Evolutionary conservation across 2,113 vertebrate genomes (phyloP), one percentile per base, ranked within the genome.

Genomic region (Corythornis cristatus): DNA sequence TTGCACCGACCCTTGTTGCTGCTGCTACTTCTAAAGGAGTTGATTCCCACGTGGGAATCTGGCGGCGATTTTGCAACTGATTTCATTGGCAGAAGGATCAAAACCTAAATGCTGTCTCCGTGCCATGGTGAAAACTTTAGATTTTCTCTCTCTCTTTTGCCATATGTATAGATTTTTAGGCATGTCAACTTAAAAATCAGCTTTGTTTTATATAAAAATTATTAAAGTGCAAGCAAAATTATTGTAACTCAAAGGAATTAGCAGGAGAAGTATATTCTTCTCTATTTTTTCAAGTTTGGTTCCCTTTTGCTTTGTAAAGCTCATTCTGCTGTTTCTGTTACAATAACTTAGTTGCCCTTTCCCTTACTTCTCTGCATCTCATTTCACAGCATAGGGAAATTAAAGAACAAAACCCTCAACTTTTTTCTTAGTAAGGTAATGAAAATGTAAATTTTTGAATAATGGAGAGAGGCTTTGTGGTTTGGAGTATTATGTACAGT

Each of bases 1-100:
- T 40, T 90, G 89, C 6, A 2, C 56, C 0, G 16, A 67, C 74
- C 40, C 50, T 89, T 77, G 71, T 87, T 95, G 82, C 82, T 93
- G 85, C 72, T 93, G 65, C 28, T 89, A 19, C 72, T 95, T 91
- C 94, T 86, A 42, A 93, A 88, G 79, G 61, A 86, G 62, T 19
- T 1, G 35, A 51, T 85, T 84, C 60, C 93, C 87, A 89, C 16
- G 26, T 78, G 91, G 94, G 82, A 77, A 93, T 83, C 83, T 93
- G 95, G 91, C 56, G 2, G 72, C 12, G 12, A 85, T 75, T 89
- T 91, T 90, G 88, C 45, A 56, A 81, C 72, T 83, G 87, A 95
- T 95, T 96, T 95, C 91, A 80, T 83, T 96, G 93, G 91, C 93
- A 96, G 94, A 75, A 96, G 76, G 94, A 88, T 91, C 94, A 93